phyloP scores from a whole-genome alignment of 1,140 invertebrate species.

The Oppia nitens region DNA sequence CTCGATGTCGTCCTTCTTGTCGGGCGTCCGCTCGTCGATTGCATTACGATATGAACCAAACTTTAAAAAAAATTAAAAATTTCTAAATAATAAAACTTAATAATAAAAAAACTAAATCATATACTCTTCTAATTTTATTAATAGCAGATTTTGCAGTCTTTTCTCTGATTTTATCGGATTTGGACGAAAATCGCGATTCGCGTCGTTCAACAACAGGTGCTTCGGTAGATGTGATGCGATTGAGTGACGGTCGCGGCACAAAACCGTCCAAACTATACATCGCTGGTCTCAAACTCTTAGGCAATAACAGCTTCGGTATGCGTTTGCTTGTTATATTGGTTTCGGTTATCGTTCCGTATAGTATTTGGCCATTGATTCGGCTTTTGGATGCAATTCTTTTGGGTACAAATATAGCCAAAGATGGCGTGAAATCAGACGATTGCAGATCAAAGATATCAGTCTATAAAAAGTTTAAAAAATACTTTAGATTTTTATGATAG shows the following conservation, averaged over 20 bases:
- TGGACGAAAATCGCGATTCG: not conserved
- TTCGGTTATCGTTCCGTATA: not conserved
- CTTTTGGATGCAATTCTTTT: not conserved
- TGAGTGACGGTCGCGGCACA: constrained; percentile 23
- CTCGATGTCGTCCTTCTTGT: not conserved
- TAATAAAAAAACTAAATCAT: not conserved
- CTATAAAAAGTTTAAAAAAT: no score
- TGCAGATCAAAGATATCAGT: not conserved
- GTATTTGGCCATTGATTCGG: not conserved
- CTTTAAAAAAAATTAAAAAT: not conserved
- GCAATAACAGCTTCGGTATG: constrained; percentile 19
- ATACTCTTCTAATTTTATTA: not conserved
- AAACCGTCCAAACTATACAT: constrained; percentile 24
- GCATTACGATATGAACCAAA: not conserved
- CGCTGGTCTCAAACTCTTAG: constrained; percentile 21
- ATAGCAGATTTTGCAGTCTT: not conserved
- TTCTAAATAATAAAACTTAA: not conserved
- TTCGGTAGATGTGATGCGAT: constrained; percentile 15
- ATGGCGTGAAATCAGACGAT: not conserved
- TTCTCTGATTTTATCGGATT: not conserved
- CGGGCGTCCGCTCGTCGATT: not conserved
- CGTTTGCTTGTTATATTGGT: not conserved
- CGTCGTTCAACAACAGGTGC: not conserved
- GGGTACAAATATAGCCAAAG: not conserved
- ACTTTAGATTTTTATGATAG: no score